A percentile compares a stretch with the other conserved stretches of the same genome.
Evolutionary conservation across 2,888 invertebrate species (phyloP).

Genomic region (Vandiemenella viatica): DNA sequence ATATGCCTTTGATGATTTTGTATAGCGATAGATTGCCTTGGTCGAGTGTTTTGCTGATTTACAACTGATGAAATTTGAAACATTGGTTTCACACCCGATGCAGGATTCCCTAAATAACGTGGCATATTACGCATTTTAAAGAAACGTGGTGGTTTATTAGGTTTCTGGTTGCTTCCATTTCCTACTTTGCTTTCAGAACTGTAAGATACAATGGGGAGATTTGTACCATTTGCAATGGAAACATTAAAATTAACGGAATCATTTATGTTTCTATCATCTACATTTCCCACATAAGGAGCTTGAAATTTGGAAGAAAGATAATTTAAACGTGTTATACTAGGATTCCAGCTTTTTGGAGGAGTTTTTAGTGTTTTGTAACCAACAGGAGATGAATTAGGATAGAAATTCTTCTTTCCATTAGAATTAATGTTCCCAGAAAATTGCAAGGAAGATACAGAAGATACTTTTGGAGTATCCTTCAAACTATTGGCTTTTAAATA

Average conservation of each 20-base stretch:
- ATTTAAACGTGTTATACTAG: constrained; percentile 33
- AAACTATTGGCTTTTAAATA: background rate
- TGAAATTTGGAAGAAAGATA: constrained; percentile 11
- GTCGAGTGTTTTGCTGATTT: constrained; percentile 2
- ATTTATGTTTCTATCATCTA: too few species aligned
- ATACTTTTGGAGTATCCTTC: constrained; percentile 4
- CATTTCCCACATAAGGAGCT: constrained; percentile 2
- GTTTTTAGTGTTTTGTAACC: constrained; percentile 42
- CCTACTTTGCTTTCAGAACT: background rate
- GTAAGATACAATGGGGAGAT: background rate
- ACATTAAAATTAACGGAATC: too few species aligned
- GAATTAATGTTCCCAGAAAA: background rate
- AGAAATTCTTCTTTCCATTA: background rate
- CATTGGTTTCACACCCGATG: constrained; percentile 44
- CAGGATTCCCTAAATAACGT: constrained; percentile 39
- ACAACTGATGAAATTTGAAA: constrained; percentile 32
- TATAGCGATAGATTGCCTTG: too few species aligned
- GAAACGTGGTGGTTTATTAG: constrained; percentile 40
- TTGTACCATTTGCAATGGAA: background rate
- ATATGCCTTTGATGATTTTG: background rate
- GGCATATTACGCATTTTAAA: constrained; percentile 41
- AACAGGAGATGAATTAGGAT: constrained; percentile 23
- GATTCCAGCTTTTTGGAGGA: constrained; percentile 45
- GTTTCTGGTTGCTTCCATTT: constrained; percentile 12
- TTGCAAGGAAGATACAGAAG: constrained; percentile 4